Conservation (phyloP, 1,140 invertebrate genomes). For the Camponotus vicinus region DNA sequence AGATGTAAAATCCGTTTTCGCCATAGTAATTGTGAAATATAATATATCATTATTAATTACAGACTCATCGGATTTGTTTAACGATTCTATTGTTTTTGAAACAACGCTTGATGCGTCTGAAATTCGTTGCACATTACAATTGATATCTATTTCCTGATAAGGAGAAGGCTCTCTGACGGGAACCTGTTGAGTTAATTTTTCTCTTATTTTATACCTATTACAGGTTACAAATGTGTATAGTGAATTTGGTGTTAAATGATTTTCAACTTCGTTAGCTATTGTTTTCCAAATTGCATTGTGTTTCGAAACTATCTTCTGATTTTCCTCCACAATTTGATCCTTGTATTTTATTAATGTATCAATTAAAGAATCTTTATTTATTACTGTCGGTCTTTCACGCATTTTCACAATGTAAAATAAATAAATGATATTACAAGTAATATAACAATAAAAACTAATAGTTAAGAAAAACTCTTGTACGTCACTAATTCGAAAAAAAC, state of each 20-base stretch:
- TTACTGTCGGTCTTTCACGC: background rate
- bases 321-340: background rate
- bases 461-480: too few species aligned
- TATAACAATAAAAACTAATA: too few species aligned
- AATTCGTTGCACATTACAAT: background rate
- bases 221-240: background rate
- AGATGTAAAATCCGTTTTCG: too few species aligned
- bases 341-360: slow-evolving; percentile 3
- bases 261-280: background rate
- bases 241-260: background rate
- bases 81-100: too few species aligned
- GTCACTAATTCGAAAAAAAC: too few species aligned
- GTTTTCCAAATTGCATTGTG: background rate
- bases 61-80: too few species aligned
- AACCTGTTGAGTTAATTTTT: background rate
- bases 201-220: background rate
- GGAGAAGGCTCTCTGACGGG: background rate
- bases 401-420: too few species aligned
- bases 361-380: background rate
- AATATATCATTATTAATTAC: too few species aligned
- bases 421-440: too few species aligned
- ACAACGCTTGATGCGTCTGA: background rate
- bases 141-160: background rate
- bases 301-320: slow-evolving; percentile 5
- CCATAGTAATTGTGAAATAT: too few species aligned